Evolutionary conservation across 1,140 invertebrate genomes (phyloP).

Genomic region (Catajapyx aquilonaris): DNA sequence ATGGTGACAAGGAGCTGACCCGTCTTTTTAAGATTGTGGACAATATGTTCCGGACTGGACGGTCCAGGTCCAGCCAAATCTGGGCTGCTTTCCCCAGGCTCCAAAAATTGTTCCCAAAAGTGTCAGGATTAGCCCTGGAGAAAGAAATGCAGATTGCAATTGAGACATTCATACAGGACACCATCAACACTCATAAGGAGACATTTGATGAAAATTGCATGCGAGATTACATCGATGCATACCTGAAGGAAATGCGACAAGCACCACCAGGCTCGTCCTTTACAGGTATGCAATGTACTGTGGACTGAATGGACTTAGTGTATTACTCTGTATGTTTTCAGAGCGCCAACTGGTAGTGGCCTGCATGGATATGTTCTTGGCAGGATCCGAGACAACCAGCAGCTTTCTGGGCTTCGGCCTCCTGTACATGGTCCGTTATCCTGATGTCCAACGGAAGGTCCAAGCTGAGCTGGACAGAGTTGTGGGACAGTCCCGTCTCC

Average conservation of each 20-base stretch:
- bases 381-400: constrained; percentile 27
- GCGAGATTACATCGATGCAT: constrained; percentile 23
- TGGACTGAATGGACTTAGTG: neutral
- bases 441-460: constrained; percentile 24
- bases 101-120: too few relatives aligned
- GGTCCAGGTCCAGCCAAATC: too few relatives aligned
- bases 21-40: neutral
- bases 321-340: constrained; percentile 8
- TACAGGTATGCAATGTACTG: neutral
- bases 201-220: constrained; percentile 16
- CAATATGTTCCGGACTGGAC: neutral
- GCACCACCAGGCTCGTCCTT: neutral
- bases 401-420: constrained; percentile 26
- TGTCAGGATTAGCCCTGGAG: too few relatives aligned
- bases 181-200: constrained; percentile 16
- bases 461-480: constrained; percentile 26
- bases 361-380: constrained; percentile 13
- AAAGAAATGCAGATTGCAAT: too few relatives aligned
- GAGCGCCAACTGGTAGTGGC: constrained; percentile 12
- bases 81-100: too few relatives aligned
- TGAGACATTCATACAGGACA: too few relatives aligned
- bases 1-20: constrained; percentile 15
- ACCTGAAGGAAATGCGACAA: constrained; percentile 17
- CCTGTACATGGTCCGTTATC: constrained; percentile 24
- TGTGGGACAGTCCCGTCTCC: constrained; percentile 20